phyloP scores from a whole-genome alignment of 1,140 invertebrate species.

The Palaemon carinicauda region DNA sequence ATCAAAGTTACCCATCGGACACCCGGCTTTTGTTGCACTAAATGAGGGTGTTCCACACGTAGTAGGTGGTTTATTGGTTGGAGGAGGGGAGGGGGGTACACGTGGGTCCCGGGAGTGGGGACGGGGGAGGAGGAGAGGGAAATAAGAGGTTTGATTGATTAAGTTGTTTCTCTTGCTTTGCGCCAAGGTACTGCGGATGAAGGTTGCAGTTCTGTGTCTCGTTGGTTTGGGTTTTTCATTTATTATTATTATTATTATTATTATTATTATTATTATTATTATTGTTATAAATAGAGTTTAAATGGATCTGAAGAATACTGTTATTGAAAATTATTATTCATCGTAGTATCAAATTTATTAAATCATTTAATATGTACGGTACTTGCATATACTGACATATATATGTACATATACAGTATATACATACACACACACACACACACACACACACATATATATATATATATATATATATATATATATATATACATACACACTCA shows the following conservation, averaged over 20 bases:
- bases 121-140: not conserved
- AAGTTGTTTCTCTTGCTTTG: not conserved
- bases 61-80: not conserved
- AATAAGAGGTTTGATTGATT: not conserved
- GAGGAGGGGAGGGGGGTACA: not conserved
- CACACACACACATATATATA: not conserved
- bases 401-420: not conserved
- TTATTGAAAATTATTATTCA: too few species aligned
- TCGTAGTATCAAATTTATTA: too few species aligned
- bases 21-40: constrained; percentile 38
- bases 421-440: not conserved
- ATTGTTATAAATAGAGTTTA: not conserved
- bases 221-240: too few species aligned
- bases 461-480: not conserved
- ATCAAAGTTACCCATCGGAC: constrained; percentile 48
- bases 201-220: too few species aligned
- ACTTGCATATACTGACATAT: not conserved
- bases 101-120: not conserved
- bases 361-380: not conserved
- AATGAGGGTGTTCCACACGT: constrained; percentile 35
- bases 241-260: not conserved
- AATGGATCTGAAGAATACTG: not conserved
- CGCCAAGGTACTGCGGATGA: too few species aligned
- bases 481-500: not conserved
- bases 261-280: not conserved